Conservation (phyloP, 2,888 invertebrate species). For the Ptycholaimellus sp. region DNA sequence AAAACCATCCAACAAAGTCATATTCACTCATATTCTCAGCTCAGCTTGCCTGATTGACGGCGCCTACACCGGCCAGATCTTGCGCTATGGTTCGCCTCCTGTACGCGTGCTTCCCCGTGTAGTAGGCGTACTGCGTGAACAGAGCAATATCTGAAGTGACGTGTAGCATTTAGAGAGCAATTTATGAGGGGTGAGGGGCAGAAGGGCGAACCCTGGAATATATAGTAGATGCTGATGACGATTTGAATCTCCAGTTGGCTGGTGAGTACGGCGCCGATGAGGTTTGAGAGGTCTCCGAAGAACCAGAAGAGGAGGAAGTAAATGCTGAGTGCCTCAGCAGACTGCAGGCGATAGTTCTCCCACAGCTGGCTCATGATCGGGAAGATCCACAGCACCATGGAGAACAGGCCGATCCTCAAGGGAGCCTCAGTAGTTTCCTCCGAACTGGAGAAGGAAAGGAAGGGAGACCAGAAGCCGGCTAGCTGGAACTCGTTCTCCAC, state of each 20-base stretch:
- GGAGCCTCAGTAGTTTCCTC: no score
- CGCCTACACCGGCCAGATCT: no score
- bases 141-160: conserved; percentile 4
- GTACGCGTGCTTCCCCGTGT: background rate
- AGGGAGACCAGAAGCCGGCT: no score
- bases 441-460: no score
- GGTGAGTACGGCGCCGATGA: conserved; percentile 27
- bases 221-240: conserved; percentile 10
- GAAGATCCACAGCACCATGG: conserved; percentile 17
- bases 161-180: no score
- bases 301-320: conserved; percentile 29
- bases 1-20: background rate
- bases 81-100: no score
- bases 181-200: no score
- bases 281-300: conserved; percentile 27
- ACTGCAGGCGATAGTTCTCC: conserved; percentile 22
- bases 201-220: no score
- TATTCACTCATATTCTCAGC: no score
- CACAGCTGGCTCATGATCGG: conserved; percentile 22
- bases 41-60: no score
- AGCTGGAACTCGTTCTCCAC: background rate
- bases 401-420: conserved; percentile 15
- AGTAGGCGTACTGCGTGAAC: conserved; percentile 7
- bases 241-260: conserved; percentile 19
- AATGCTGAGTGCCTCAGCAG: conserved; percentile 27